Evolutionary conservation across 1,140 invertebrate species (phyloP).

Genomic region (Saxidomus purpurata): DNA sequence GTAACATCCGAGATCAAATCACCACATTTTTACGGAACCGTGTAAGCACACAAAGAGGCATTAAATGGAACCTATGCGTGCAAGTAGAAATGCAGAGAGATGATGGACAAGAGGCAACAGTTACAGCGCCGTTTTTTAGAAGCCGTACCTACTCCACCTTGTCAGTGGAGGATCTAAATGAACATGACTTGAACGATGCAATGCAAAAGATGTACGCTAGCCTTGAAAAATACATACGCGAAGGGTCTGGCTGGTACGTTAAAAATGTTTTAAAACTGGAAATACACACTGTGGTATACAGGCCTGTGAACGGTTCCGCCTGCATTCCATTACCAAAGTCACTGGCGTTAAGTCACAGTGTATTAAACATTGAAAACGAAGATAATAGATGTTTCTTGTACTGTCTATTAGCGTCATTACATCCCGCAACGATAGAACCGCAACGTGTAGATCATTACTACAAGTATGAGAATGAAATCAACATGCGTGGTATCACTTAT

Average conservation of each 20-base stretch:
- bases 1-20: slow-evolving; percentile 34
- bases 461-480: neutral
- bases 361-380: slow-evolving; percentile 38
- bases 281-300: too few species aligned
- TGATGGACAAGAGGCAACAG: neutral
- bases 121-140: slow-evolving; percentile 38
- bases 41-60: slow-evolving; percentile 3
- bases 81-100: too few species aligned
- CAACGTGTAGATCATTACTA: neutral
- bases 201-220: slow-evolving; percentile 45
- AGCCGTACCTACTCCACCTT: slow-evolving; percentile 23
- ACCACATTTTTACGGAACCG: slow-evolving; percentile 16
- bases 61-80: slow-evolving; percentile 56
- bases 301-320: slow-evolving; percentile 18
- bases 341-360: neutral
- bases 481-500: slow-evolving; percentile 34
- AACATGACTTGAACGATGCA: slow-evolving; percentile 49
- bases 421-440: neutral
- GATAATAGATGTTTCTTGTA: slow-evolving; percentile 45
- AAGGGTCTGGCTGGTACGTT: slow-evolving; percentile 45
- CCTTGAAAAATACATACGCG: slow-evolving; percentile 36
- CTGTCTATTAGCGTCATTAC: slow-evolving; percentile 17
- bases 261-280: slow-evolving; percentile 40
- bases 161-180: slow-evolving; percentile 30
- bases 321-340: slow-evolving; percentile 34